Conservation (phyloP, 30 jellyfish, hydroid and myxozoan genomes). For the Nemopilema nomurai region DNA sequence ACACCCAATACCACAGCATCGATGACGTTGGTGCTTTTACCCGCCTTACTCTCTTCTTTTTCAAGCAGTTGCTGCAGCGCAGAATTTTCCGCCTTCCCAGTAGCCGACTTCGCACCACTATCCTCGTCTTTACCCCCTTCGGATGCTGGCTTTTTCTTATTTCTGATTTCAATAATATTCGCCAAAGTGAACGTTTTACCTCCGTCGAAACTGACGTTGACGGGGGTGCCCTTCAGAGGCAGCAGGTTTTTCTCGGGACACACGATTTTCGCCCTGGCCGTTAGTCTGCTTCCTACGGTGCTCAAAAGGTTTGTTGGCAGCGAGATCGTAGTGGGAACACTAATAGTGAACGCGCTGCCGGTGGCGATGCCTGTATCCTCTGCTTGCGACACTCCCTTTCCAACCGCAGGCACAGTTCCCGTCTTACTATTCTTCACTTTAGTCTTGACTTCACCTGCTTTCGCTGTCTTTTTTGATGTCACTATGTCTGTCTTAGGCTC, state of each 20-base stretch:
- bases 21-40: not conserved
- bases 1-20: slow-evolving; percentile 20
- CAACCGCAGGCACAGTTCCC: not conserved
- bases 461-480: not conserved
- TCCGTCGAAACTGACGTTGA: slow-evolving; percentile 46
- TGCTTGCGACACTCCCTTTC: not conserved
- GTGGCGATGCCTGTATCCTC: not conserved
- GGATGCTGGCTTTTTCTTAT: not conserved
- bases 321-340: slow-evolving; percentile 32
- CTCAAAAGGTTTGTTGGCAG: slow-evolving; percentile 9
- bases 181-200: slow-evolving; percentile 55
- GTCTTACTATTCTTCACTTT: not conserved
- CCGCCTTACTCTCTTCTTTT: not conserved
- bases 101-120: not conserved
- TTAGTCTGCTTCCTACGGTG: slow-evolving; percentile 22
- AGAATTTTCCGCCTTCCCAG: not conserved
- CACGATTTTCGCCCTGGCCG: slow-evolving; percentile 48
- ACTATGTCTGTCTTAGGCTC: not conserved
- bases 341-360: slow-evolving; percentile 9
- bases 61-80: not conserved
- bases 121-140: not conserved
- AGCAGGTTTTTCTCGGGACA: slow-evolving; percentile 31
- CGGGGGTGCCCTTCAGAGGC: slow-evolving; percentile 48
- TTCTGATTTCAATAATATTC: slow-evolving; percentile 30
- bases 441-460: not conserved